Evolutionary conservation across 2,113 vertebrate species (phyloP), one percentile per base, ranked within the genome.

Genomic region (Leuciscus idus): DNA sequence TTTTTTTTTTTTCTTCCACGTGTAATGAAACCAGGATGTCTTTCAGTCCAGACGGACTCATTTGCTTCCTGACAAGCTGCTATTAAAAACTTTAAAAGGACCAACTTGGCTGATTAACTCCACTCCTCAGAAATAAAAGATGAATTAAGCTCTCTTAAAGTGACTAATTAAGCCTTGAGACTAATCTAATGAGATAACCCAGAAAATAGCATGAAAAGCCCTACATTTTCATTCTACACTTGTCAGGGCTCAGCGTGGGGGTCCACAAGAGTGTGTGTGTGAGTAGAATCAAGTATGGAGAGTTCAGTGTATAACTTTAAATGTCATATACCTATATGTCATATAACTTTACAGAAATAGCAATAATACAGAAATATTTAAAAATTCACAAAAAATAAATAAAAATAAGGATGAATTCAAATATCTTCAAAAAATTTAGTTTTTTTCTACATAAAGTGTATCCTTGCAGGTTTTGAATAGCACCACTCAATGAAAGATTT

Each of bases 161-260:
- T 91, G 91, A 92, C 92, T 92, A 92, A 94, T 94, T 92, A 93
- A 92, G 90, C 80, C 72, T 85, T 89, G 88, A 90, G 86, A 91
- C 89, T 88, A 87, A 89, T 85, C 87, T 92, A 93, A 94, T 89
- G 90, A 92, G 88, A 89, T 88, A 89, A 89, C 88, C 90, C 86
- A 89, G 77, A 30, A 77, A 46, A 83, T 81, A 74, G 39, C 61
- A 26, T 10, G 30, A 80, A 55, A 39, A 46, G n/a, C 15, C 33
- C 11, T 21, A 85, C 33, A 48, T 59, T 80, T 17, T 83, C 11
- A 62, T 64, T 85, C 26, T 30, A 30, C 52, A 86, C 73, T 74
- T 82, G 68, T 86, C 68, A 88, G 33, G 36, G 43, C 28, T 39
- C 11, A 76, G 46, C 10, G 4, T 55, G 46, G 74, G 74, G 48